These are phyloP conservation scores for Oryzias celebensis DNA, from an alignment of 2,113 vertebrate species.

Conservation along the genomic window DNA sequence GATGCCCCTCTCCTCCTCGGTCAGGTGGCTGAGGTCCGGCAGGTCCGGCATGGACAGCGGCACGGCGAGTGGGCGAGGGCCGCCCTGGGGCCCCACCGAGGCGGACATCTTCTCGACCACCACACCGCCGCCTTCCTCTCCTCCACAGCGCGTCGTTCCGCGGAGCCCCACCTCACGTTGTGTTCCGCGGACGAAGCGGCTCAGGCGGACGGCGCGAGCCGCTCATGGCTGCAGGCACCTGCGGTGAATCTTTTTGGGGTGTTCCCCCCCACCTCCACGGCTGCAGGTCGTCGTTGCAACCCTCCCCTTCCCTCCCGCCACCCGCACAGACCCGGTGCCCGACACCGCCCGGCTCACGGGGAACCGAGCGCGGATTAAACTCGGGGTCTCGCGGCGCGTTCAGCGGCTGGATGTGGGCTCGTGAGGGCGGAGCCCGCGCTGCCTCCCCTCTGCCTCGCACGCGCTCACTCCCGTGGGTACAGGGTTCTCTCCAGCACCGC, in stretches of 20 bases:
- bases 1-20: constrained; percentile 95
- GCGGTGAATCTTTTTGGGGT: constrained; percentile 73
- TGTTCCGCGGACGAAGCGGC: constrained; percentile 74
- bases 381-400: constrained; percentile 49
- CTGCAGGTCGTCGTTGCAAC: no score
- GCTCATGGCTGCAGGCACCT: constrained; percentile 83
- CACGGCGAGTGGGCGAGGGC: constrained; percentile 91
- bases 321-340: constrained; percentile 56
- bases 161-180: constrained; percentile 81
- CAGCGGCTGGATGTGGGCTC: constrained; percentile 50
- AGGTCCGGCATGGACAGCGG: constrained; percentile 91
- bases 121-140: constrained; percentile 44
- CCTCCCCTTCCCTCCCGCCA: constrained; percentile 62
- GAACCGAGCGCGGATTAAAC: constrained; percentile 70
- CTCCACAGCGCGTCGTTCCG: constrained; percentile 78
- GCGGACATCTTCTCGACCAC: constrained; percentile 86
- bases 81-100: constrained; percentile 90
- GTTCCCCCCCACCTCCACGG: constrained; percentile 32
- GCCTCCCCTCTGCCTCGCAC: constrained; percentile 3
- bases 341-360: constrained; percentile 70
- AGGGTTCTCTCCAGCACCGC: constrained; percentile 35
- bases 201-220: constrained; percentile 75
- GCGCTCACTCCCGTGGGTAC: constrained; percentile 62
- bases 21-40: constrained; percentile 98
- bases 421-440: constrained; percentile 75